A percentile compares a stretch with the other conserved stretches of the same genome.
Conservation (phyloP, 1,140 invertebrate genomes). For the Pachyrhynchus sulphureomaculatus region DNA sequence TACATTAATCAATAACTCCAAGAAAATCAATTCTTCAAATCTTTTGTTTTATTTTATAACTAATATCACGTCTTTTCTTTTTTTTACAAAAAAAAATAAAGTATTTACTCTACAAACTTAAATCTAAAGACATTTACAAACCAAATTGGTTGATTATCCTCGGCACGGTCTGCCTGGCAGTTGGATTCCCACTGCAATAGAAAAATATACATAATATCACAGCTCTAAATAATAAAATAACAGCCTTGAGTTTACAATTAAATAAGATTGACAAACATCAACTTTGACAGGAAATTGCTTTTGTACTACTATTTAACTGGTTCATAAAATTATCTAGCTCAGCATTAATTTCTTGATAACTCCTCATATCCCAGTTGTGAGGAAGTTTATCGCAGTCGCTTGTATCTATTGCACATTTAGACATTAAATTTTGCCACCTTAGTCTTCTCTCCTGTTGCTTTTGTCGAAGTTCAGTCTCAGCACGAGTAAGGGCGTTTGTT, state of each 20-base stretch:
- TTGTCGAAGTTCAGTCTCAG: constrained; percentile 50
- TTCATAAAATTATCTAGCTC: constrained; percentile 44
- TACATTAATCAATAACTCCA: not conserved
- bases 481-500: constrained; percentile 47
- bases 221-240: constrained; percentile 34
- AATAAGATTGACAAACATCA: constrained; percentile 31
- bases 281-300: constrained; percentile 33
- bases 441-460: constrained; percentile 51
- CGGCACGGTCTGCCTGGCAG: constrained; percentile 24
- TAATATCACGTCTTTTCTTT: constrained; percentile 34
- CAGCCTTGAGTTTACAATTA: constrained; percentile 24
- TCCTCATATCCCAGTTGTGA: constrained; percentile 29
- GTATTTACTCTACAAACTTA: constrained; percentile 11
- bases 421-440: constrained; percentile 52
- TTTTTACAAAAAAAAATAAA: constrained; percentile 20
- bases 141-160: constrained; percentile 37
- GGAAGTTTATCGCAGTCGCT: constrained; percentile 9
- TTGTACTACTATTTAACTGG: constrained; percentile 12
- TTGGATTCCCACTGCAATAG: constrained; percentile 44
- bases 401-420: constrained; percentile 32
- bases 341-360: constrained; percentile 41
- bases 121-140: constrained; percentile 45
- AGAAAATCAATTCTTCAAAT: constrained; percentile 1
- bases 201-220: constrained; percentile 49
- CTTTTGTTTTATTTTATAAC: constrained; percentile 27